A percentile compares a stretch with the other conserved stretches of the same genome.
Evolutionary conservation across 64 coral and sea anemone species (phyloP).

Genomic region (Porites australiensis): DNA sequence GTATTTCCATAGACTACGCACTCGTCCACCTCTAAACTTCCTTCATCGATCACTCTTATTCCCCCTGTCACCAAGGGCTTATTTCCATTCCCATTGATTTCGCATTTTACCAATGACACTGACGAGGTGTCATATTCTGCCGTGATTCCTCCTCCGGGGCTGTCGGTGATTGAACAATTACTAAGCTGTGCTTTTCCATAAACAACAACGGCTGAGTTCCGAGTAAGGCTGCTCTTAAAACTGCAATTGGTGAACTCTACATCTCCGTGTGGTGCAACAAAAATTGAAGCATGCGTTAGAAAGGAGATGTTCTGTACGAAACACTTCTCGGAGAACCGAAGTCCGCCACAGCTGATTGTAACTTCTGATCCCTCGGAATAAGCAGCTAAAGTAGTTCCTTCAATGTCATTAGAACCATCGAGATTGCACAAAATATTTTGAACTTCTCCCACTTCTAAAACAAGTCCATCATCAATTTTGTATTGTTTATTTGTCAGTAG

Average conservation of each 20-base stretch:
- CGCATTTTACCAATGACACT: background rate
- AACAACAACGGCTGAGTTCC: background rate
- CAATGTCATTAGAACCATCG: background rate
- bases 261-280: background rate
- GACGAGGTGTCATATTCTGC: background rate
- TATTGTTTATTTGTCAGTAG: background rate
- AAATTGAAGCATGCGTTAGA: background rate
- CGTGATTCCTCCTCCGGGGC: background rate
- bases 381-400: background rate
- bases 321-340: background rate
- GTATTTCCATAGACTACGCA: conserved; percentile 3
- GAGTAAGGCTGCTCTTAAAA: background rate
- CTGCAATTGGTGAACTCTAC: background rate
- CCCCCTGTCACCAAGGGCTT: background rate
- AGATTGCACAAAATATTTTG: background rate
- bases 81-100: background rate
- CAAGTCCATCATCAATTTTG: no score
- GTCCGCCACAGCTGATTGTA: background rate
- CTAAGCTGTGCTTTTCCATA: background rate
- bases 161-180: background rate
- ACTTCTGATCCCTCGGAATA: background rate
- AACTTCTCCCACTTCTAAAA: background rate
- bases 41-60: background rate
- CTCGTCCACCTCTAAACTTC: background rate
- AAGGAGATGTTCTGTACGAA: background rate